Conservation (phyloP, 2,888 invertebrate genomes). For the Macaria notata region DNA sequence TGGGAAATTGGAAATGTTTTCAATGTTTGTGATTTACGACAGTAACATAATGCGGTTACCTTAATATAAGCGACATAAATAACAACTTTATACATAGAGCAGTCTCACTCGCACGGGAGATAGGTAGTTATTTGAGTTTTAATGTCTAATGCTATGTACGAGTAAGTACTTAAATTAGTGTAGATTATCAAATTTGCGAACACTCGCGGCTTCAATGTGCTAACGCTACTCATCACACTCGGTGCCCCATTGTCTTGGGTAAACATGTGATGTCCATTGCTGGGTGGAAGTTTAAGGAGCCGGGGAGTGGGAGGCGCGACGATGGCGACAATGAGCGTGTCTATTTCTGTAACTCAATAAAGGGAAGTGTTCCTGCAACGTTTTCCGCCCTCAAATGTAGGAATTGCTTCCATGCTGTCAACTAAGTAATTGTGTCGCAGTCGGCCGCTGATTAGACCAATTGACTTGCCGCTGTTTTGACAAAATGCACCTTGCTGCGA, state of each 20-base stretch:
- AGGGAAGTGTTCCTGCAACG: constrained; percentile 77
- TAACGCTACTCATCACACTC: no score
- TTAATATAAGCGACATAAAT: no score
- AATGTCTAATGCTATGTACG: no score
- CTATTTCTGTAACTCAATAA: constrained; percentile 61
- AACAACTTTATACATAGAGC: no score
- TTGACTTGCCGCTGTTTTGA: constrained; percentile 79
- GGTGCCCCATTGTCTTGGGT: not conserved
- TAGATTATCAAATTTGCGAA: no score
- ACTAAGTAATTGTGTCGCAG: constrained; percentile 79
- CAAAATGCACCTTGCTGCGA: constrained; percentile 56
- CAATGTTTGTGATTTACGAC: no score
- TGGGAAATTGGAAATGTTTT: no score
- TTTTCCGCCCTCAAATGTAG: constrained; percentile 80
- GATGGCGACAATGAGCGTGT: constrained; percentile 51
- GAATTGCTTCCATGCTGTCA: constrained; percentile 80
- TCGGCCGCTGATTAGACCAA: constrained; percentile 77
- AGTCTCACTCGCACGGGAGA: no score
- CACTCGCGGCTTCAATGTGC: no score
- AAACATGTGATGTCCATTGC: constrained; percentile 1
- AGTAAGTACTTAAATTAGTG: no score
- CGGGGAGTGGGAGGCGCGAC: constrained; percentile 30
- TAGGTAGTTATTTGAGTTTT: no score
- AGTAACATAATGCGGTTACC: no score
- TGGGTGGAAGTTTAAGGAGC: constrained; percentile 10